Evolutionary conservation across 2,888 invertebrate species (phyloP), one percentile per base, ranked within the genome.

Genomic region (Cryptocephalus moraei): DNA sequence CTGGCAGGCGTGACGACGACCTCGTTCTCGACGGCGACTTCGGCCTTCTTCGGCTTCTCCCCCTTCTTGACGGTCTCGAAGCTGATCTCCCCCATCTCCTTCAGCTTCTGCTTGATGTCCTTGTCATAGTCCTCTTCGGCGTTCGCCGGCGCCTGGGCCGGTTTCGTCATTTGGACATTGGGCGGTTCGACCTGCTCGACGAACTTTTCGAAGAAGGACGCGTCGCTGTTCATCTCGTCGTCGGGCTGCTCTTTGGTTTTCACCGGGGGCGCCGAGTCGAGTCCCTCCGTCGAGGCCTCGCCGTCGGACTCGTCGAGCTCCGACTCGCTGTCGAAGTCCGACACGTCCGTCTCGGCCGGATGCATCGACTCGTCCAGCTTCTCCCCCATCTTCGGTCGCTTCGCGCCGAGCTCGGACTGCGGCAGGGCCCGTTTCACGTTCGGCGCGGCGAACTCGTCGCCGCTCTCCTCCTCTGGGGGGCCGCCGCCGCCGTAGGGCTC

Each of bases 1-100:
- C 67, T 68, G 8, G 68, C 63, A 8, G 68, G 62, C 86, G 73
- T 91, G 84, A 61, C 93, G 76, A 63, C 91, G 84, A 70, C 91
- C 88, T 63, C 88, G 78, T 53, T 91, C 75, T 69, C 91, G 75
- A 70, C 82, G 80, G 47, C 78, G 61, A 56, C 55, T 52, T 66
- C 65, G 38, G 61, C 55, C 51, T 70, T 68, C 55, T 68, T 68
- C 4, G 68, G 64, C 49, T 67, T 67, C 44, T 71, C 71, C 3
- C 68, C 68, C 50, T 71, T 72, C 51, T 71, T 72, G 0, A 71
- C 71, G 2, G 71, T 71, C 55, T 71, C 70, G 53, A 72, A 70
- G 50, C 70, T 72, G 38, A 72, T 68, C 55, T 70, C 71, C 33
- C 78, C 79, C 78, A 80, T 79, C 66, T 80, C 80, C 62, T 79